A percentile compares a stretch with the other conserved stretches of the same genome.
phyloP scores from a whole-genome alignment of 1,140 invertebrate genomes.

The Acromyrmex heyeri region DNA sequence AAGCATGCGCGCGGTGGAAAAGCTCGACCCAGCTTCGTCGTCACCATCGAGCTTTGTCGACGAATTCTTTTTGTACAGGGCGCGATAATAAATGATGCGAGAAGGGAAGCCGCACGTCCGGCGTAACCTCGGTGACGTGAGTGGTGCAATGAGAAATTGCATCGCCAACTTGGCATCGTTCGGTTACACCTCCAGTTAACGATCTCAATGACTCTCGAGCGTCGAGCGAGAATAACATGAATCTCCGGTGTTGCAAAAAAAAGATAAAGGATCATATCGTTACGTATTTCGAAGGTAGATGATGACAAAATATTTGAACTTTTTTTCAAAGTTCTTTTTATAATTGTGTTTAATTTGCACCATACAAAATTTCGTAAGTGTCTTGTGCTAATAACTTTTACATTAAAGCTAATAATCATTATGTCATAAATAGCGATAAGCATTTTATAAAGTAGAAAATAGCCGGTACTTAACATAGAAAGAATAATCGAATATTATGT shows the following conservation, averaged over 20 bases:
- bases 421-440: background rate
- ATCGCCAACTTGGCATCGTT: conserved; percentile 57
- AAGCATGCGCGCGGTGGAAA: conserved; percentile 23
- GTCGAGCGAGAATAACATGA: conserved; percentile 1
- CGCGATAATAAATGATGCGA: conserved; percentile 55
- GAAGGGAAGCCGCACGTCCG: conserved; percentile 22
- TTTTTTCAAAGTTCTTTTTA: background rate
- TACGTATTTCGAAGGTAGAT: background rate
- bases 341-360: background rate
- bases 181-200: conserved; percentile 53
- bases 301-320: conserved; percentile 26
- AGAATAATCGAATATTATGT: background rate
- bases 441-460: background rate
- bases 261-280: background rate
- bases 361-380: conserved; percentile 1
- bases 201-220: conserved; percentile 13
- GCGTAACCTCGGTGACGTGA: conserved; percentile 54
- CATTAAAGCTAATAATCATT: background rate
- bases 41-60: conserved; percentile 47
- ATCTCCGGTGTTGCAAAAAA: conserved; percentile 4
- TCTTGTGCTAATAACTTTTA: background rate
- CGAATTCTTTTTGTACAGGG: conserved; percentile 35
- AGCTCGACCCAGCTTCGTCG: conserved; percentile 2
- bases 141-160: conserved; percentile 61
- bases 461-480: background rate